A percentile compares a stretch with the other conserved stretches of the same genome.
phyloP scores from a whole-genome alignment of 1,140 invertebrate genomes.

The Atta texana region DNA sequence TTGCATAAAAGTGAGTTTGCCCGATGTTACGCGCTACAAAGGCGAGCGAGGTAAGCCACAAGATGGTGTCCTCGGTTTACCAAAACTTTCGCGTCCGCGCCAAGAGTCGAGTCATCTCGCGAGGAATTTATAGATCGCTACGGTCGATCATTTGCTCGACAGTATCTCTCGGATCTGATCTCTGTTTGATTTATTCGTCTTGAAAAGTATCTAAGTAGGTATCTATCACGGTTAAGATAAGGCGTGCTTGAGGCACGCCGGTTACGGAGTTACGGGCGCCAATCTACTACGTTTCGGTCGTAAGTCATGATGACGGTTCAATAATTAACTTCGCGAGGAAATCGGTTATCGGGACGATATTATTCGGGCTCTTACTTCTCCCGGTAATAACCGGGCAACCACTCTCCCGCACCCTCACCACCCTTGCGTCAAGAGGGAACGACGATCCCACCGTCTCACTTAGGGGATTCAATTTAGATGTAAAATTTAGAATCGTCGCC shows the following conservation, averaged over 20 bases:
- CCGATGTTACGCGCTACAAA: constrained; percentile 48
- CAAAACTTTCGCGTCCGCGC: constrained; percentile 20
- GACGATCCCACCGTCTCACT: constrained; percentile 63
- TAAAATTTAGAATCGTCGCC: constrained; percentile 75
- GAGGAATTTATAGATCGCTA: constrained; percentile 50
- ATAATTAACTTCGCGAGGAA: constrained; percentile 83
- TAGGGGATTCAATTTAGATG: constrained; percentile 82
- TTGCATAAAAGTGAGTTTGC: constrained; percentile 62
- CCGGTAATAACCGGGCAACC: constrained; percentile 75
- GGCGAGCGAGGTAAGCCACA: constrained; percentile 19
- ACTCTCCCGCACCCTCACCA: constrained; percentile 21
- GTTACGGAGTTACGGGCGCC: constrained; percentile 69
- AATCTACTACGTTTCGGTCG: constrained; percentile 73
- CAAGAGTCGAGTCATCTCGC: constrained; percentile 5
- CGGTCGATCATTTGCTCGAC: constrained; percentile 53
- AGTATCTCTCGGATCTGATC: constrained; percentile 65
- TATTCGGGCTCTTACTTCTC: constrained; percentile 76
- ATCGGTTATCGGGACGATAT: constrained; percentile 82
- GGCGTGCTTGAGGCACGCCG: constrained; percentile 45
- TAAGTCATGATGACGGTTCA: constrained; percentile 84
- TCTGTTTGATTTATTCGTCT: constrained; percentile 74
- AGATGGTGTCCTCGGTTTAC: constrained; percentile 25
- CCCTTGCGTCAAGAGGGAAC: constrained; percentile 31
- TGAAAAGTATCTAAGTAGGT: constrained; percentile 78
- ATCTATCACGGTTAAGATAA: constrained; percentile 70